phyloP scores from a whole-genome alignment of 2,113 vertebrate genomes.

The Loxodonta africana region DNA sequence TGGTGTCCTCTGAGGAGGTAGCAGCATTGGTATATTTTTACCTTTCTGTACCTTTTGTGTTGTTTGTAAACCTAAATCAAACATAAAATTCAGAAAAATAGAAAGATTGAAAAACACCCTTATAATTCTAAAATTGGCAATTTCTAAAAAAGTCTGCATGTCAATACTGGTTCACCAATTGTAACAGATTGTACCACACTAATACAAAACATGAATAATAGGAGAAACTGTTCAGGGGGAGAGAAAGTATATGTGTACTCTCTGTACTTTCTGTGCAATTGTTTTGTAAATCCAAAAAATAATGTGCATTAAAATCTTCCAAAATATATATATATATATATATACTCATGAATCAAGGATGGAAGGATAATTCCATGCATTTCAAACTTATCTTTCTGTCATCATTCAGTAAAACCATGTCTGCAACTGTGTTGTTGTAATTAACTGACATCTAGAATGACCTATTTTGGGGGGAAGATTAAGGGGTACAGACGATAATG shows the following conservation, averaged over 20 bases:
- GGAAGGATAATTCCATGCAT: conserved; percentile 40
- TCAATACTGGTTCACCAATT: neutral
- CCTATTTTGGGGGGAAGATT: neutral
- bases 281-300: neutral
- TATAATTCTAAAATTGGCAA: neutral
- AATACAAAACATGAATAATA: neutral
- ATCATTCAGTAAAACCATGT: neutral
- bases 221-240: neutral
- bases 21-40: neutral
- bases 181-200: neutral
- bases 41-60: neutral
- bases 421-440: neutral
- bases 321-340: neutral
- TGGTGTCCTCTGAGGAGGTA: neutral
- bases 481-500: neutral
- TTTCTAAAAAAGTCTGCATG: too few relatives aligned
- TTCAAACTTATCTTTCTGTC: neutral
- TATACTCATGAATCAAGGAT: neutral
- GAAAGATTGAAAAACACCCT: neutral
- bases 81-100: conserved; percentile 6
- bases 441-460: neutral
- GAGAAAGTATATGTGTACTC: neutral
- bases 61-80: conserved; percentile 16
- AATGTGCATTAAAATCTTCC: neutral
- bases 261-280: neutral